Conservation (phyloP, 1,140 invertebrate species). For the Drosophila yakuba region DNA sequence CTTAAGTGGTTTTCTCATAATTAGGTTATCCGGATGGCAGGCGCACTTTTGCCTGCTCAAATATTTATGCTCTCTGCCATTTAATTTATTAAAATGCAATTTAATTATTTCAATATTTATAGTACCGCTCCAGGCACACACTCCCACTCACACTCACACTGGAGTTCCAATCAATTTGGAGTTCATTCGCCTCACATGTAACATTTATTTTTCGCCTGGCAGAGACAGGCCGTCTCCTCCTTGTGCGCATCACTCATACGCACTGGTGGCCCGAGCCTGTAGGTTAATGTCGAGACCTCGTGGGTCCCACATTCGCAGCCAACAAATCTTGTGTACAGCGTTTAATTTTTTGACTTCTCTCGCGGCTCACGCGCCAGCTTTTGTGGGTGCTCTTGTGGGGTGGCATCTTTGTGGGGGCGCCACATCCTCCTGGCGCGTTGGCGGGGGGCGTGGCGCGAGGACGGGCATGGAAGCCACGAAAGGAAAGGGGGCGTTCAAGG, state of each 20-base stretch:
- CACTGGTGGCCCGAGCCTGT: conserved; percentile 31
- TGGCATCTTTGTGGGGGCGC: neutral
- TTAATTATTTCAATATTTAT: conserved; percentile 64
- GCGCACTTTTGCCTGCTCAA: conserved; percentile 9
- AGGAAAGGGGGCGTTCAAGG: conserved; percentile 1
- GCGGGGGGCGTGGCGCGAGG: too few species aligned
- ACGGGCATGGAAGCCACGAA: neutral
- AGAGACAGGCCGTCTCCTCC: conserved; percentile 19
- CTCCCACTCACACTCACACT: neutral
- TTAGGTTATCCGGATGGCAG: conserved; percentile 19
- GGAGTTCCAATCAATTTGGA: conserved; percentile 41
- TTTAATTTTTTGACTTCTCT: conserved; percentile 75
- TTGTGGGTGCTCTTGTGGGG: conserved; percentile 15
- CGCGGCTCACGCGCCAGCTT: conserved; percentile 53
- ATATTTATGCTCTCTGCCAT: conserved; percentile 19
- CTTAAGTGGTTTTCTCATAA: conserved; percentile 35
- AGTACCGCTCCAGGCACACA: neutral
- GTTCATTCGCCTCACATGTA: conserved; percentile 49
- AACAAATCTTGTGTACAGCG: conserved; percentile 68
- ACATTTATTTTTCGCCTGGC: conserved; percentile 53
- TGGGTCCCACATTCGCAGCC: conserved; percentile 32
- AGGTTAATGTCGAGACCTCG: conserved; percentile 29
- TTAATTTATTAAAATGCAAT: conserved; percentile 65
- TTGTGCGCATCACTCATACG: conserved; percentile 63
- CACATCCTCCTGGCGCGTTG: neutral